Base-by-base conservation (phyloP, 64 coral and sea anemone genomes). In the Pocillopora verrucosa region DNA sequence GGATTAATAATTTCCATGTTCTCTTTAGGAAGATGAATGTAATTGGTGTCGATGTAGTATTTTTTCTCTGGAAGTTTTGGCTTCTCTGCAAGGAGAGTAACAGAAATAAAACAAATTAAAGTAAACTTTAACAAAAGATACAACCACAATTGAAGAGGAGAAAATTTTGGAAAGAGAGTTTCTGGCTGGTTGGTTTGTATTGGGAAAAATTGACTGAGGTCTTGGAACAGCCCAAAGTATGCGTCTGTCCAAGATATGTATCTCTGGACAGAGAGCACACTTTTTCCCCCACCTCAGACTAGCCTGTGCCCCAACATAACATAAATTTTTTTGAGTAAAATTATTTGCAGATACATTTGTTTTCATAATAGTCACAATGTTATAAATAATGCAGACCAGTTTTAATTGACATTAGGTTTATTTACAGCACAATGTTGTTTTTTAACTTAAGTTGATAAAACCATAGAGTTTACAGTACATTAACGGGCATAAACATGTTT, bases 1-100 rank as follows among this genome's bases (percentile, higher is more conserved):
- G 97, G 97, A 65, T 91, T 95, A 0, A 77, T 64, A 35, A 99
- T 89, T 82, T 99, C 97, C 85, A 95, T 90, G 77, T 89, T 91
- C 84, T 95, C 94, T 87, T 90, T 93, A 9, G 97, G 84, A 79
- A 99, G 88, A 87, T 95, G 91, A 59, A 99, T 74, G 3, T 80
- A 75, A 79, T 99, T 99, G 65, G 93, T 92, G 57, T 93, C 97
- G 82, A 99, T 99, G 25, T 87, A 99, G 75, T 80, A 95, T 74
- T 99, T 99, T 76, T 82, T 93, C 7, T 45, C 76, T 78, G 93
- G 83, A 72, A 76, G 60, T 91, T 93, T 93, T 58, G 91, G 79
- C 83, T 96, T 93, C 62, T 96, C 91, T 96, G 84, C 16, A 75
- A 87, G 9, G 37, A 38, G 22, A 36, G 6, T n/a, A 36, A 59